phyloP scores from a whole-genome alignment of 2,113 vertebrate species.

The Channa argus region DNA sequence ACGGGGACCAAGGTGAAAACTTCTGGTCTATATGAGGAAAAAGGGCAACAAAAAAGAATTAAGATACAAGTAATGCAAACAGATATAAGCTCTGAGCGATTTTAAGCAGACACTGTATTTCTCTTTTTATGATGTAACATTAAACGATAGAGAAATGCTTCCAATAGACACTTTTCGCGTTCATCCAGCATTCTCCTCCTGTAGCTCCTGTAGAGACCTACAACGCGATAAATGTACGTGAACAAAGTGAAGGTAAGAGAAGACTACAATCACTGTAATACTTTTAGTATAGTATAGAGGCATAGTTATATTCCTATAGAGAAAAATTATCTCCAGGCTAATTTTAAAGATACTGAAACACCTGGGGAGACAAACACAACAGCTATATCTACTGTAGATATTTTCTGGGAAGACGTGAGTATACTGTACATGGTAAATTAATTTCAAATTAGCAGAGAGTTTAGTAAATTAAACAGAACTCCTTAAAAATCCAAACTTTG shows the following conservation, averaged over 20 bases:
- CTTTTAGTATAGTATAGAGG: background rate
- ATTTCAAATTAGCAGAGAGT: no score
- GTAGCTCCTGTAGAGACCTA: no score
- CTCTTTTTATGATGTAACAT: no score
- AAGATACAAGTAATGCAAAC: background rate
- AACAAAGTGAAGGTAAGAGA: no score
- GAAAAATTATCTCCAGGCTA: background rate
- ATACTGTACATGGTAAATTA: no score
- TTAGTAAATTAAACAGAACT: no score
- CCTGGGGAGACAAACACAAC: background rate
- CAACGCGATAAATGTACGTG: no score
- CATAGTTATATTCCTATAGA: background rate
- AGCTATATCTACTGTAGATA: background rate
- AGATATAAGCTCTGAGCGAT: background rate
- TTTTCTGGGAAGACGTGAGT: no score
- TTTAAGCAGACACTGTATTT: background rate
- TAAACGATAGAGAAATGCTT: background rate
- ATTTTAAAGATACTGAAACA: no score
- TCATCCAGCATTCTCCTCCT: no score
- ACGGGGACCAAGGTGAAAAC: conserved; percentile 90
- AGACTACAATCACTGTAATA: background rate
- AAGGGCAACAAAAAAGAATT: conserved; percentile 19
- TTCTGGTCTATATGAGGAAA: conserved; percentile 88
- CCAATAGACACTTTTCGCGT: background rate
- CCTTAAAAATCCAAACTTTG: no score